Percentiles rank a stretch among this genome's conserved stretches.
phyloP scores from a whole-genome alignment of 2,797 vertebrate genomes.

The Danio kyathit region DNA sequence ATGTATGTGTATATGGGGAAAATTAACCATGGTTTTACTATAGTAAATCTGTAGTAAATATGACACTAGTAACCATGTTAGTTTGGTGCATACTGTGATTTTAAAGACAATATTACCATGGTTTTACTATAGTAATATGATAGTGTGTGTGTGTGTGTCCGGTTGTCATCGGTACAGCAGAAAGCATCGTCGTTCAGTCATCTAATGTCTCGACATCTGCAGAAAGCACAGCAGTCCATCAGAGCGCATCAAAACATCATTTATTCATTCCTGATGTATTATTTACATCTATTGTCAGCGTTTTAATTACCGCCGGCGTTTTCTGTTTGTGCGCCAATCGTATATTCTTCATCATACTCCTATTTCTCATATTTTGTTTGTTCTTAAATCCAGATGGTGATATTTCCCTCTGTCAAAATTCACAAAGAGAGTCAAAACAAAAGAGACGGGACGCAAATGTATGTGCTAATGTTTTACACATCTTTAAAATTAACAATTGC shows the following conservation, averaged over 20 bases:
- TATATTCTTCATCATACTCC: neutral
- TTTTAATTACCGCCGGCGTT: slow-evolving; percentile 17
- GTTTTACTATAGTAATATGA: neutral
- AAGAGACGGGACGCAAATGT: no score
- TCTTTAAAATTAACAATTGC: no score
- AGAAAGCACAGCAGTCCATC: slow-evolving; percentile 6
- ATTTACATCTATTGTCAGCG: slow-evolving; percentile 23
- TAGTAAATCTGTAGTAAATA: no score
- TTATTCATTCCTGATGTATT: slow-evolving; percentile 38
- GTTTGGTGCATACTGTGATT: no score
- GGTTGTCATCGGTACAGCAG: neutral
- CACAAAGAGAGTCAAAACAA: no score
- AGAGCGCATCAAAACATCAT: slow-evolving; percentile 24
- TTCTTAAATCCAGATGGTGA: neutral
- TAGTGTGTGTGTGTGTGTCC: slow-evolving; percentile 19
- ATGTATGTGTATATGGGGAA: no score
- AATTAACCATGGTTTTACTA: no score
- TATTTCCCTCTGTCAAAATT: no score
- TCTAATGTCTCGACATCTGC: slow-evolving; percentile 36
- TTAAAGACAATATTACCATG: no score
- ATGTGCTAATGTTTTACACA: no score
- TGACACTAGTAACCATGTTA: no score
- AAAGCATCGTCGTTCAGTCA: neutral
- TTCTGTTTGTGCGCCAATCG: slow-evolving; percentile 14
- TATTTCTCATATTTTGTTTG: neutral